Percentiles rank a stretch among this genome's conserved stretches.
Conservation (phyloP, 2,797 vertebrate species). For the Molossus alvarezi region DNA sequence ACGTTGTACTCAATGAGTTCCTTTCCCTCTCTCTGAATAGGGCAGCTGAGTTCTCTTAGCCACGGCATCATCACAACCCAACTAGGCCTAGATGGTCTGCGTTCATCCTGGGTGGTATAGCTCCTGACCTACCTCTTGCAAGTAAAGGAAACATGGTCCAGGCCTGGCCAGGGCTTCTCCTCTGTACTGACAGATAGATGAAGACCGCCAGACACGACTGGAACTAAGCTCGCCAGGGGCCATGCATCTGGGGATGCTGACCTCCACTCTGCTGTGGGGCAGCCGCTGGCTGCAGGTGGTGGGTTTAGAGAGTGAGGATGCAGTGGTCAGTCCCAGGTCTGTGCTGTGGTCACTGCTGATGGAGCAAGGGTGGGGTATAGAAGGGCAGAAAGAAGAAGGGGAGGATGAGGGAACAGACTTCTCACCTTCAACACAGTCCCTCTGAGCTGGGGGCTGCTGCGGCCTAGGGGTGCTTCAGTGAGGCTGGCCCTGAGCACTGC, state of each 20-base stretch:
- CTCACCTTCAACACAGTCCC: background rate
- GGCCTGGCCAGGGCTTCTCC: background rate
- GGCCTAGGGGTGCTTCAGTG: background rate
- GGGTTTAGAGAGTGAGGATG: background rate
- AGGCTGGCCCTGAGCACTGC: background rate
- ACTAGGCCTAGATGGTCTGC: background rate
- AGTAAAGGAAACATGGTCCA: background rate
- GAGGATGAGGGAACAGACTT: background rate
- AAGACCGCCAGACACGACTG: background rate
- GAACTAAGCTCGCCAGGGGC: background rate
- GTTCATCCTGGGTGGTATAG: background rate
- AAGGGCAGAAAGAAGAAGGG: background rate
- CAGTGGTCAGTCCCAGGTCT: background rate
- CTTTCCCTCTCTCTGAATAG: background rate
- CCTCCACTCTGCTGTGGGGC: background rate
- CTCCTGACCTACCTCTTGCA: background rate
- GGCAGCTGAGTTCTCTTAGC: background rate
- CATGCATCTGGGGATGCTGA: background rate
- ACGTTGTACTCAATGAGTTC: background rate
- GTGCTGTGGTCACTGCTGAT: background rate
- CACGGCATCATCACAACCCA: background rate
- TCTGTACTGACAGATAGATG: background rate
- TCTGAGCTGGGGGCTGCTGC: background rate
- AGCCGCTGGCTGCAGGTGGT: background rate
- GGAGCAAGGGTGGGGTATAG: background rate